Base-by-base conservation (phyloP, 2,797 vertebrate genomes). In the Falco concolor region DNA sequence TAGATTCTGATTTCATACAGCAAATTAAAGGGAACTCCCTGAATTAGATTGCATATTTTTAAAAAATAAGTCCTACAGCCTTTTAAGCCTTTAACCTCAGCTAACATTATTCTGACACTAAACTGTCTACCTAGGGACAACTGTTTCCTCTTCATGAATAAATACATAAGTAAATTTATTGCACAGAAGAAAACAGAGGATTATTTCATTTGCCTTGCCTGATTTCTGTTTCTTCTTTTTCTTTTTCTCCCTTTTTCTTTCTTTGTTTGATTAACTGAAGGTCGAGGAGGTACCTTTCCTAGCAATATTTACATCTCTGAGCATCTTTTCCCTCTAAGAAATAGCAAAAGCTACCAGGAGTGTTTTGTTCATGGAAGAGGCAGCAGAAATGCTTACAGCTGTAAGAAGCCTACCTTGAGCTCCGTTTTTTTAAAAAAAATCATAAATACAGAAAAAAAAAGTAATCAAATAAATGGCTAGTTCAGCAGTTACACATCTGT, bases 11-110 rank as follows among this genome's bases (percentile, higher is more conserved):
- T 95, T 93, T 95, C 60, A 79, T 84, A 78, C 78, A 97, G 90
- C 93, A 95, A 96, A 86, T 90, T 94, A 86, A 90, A 96, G 93
- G 93, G 82, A 97, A 90, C 86, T 97, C 92, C 90, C 96, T 92
- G 59, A 89, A 87, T 3, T 78, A 84, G 64, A 64, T 36, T 79
- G 44, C 6, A 4, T 91, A 52, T 72, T 93, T 42, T 4, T 10
- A 87, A 89, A 84, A 77, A 9, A 40, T 19, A 20, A 30, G 68
- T 47, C 47, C 49, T 86, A 79, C 34, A 72, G 88, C 78, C 59
- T 96, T 95, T 90, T 96, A 64, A 72, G 88, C 78, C 59, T 96
- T 95, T 90, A 95, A 64, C 79, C 83, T 94, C 56, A 95, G 60
- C 79, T 96, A 84, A 90, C 50, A 84, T 85, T 96, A 93, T 93